Percentiles rank a stretch among this genome's conserved stretches.
Conservation (phyloP, 1,140 invertebrate species). For the Brachionus paranguensis region DNA sequence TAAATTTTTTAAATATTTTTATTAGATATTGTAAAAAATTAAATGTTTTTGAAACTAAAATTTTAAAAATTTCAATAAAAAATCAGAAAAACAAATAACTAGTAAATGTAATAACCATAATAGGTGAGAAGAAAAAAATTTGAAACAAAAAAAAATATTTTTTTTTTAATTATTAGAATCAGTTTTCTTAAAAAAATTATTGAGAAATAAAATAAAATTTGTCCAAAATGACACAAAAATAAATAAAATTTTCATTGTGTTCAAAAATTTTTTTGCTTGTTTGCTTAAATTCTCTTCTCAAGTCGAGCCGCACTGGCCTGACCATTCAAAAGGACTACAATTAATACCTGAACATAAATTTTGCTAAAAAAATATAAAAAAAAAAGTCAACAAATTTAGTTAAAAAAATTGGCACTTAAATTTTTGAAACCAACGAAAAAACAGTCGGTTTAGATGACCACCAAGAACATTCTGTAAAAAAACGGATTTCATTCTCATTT, state of each 20-base stretch:
- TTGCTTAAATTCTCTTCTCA: not conserved
- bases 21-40: slow-evolving; percentile 13
- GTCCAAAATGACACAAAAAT: slow-evolving; percentile 3
- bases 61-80: not conserved
- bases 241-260: slow-evolving; percentile 2
- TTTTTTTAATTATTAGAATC: not conserved
- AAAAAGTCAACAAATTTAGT: not conserved
- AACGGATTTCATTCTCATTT: slow-evolving; percentile 27
- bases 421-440: not conserved
- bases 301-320: not conserved
- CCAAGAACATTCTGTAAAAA: not conserved
- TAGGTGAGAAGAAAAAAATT: not conserved
- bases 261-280: not conserved
- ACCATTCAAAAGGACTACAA: not conserved
- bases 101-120: not conserved
- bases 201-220: slow-evolving; percentile 10
- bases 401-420: slow-evolving; percentile 1
- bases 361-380: slow-evolving; percentile 1
- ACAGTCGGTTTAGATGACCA: not conserved
- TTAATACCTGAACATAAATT: slow-evolving; percentile 22
- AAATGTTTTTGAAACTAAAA: slow-evolving; percentile 22
- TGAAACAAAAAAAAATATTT: not conserved
- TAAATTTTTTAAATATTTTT: slow-evolving; percentile 2
- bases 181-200: not conserved
- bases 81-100: not conserved